Evolutionary conservation across 2,113 vertebrate species (phyloP).

Genomic region (Rhodinocichla rosea): DNA sequence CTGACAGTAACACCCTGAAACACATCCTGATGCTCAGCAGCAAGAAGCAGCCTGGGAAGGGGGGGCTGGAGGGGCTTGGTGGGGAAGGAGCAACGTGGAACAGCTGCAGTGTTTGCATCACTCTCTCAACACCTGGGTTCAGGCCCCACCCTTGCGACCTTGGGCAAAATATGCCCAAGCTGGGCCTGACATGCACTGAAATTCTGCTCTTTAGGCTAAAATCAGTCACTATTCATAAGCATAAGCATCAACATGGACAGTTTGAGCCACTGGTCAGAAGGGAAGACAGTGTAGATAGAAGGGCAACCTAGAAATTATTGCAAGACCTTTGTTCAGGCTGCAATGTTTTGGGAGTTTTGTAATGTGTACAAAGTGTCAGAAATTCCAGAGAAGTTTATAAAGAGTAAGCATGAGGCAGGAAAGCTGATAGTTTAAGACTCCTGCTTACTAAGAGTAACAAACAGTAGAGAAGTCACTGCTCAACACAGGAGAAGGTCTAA

Average conservation of each 20-base stretch:
- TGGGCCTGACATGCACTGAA: background rate
- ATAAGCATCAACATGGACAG: background rate
- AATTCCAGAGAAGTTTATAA: background rate
- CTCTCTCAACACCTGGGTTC: background rate
- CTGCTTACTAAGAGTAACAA: background rate
- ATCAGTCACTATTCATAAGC: background rate
- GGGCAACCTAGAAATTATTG: background rate
- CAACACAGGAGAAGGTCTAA: background rate
- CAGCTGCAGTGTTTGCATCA: background rate
- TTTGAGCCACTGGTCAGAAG: background rate
- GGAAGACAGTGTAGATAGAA: background rate
- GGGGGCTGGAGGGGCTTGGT: background rate
- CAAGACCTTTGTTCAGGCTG: background rate
- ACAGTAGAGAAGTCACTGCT: background rate
- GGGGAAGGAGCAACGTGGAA: background rate
- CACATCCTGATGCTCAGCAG: background rate
- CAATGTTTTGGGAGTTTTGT: background rate
- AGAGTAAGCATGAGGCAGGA: background rate
- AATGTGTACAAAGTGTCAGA: background rate
- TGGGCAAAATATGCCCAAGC: background rate
- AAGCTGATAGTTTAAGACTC: background rate
- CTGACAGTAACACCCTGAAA: background rate
- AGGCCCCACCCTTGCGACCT: accelerated
- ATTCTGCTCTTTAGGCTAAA: background rate
- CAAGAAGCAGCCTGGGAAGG: background rate